Base-by-base conservation (phyloP, 2,113 vertebrate species). In the Silurus meridionalis region DNA sequence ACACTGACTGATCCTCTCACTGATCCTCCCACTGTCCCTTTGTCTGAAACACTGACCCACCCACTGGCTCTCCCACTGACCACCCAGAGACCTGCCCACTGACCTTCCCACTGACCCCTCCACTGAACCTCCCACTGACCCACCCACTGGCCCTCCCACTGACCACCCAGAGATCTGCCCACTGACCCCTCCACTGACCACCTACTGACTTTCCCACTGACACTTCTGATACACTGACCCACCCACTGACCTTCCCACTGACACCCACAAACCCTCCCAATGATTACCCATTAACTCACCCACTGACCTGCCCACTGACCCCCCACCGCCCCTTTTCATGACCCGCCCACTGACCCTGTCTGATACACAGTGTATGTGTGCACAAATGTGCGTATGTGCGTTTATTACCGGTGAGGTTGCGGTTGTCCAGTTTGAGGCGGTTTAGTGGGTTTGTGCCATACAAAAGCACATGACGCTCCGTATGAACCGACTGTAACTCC, bases 401-500 rank as follows among this genome's bases (percentile, higher is more conserved):
- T 91, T 19, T 67, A 80, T 94, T 94, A 95, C 94, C 93, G 19
- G 83, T 74, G 15, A 80, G 94, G 91, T 98, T 98, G 86, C 97
- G 96, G 0, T 97, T 97, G 90, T 99, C 98, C 94, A 99, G 95
- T 91, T 99, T 98, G 86, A 98, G 97, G 88, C 97, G 96, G 94
- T 96, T 98, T 82, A 97, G 96, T 0, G 97, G 96, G 91, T 97
- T 98, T 93, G 97, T 97, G 92, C 97, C 97, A 0, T 97, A 99
- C 53, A 97, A 95, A 19, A 97, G 95, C 57, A 97, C 96, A 0
- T 99, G 97, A 50, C 95, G 94, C 90, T 99, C 97, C 0, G 94
- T 96, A 86, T 99, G 98, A 23, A 98, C 97, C 0, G 96, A 95
- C 93, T 97, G 97, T 80, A 99, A 95, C 93, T 99, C 97, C 84